Evolutionary conservation across 2,888 invertebrate species (phyloP).

Genomic region (Apotomis betuletana): DNA sequence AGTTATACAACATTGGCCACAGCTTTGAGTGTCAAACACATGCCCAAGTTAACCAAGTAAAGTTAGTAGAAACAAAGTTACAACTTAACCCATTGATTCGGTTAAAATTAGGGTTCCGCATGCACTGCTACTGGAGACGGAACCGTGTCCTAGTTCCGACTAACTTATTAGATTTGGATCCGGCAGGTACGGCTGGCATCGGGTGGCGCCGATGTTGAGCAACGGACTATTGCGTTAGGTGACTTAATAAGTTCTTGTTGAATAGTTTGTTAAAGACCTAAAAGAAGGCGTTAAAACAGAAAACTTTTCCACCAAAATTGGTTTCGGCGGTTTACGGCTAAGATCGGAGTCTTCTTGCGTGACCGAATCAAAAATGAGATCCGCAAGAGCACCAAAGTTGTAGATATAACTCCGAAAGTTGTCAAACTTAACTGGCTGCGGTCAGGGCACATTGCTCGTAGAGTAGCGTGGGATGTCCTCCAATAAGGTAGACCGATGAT

Average conservation of each 20-base stretch:
- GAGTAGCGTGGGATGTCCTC: too few species aligned
- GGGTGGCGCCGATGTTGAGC: not conserved
- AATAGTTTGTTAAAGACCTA: too few species aligned
- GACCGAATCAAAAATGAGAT: too few species aligned
- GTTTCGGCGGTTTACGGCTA: too few species aligned
- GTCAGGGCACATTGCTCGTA: too few species aligned
- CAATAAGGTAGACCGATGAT: too few species aligned
- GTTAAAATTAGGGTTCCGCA: constrained; percentile 23
- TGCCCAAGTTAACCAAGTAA: constrained; percentile 10
- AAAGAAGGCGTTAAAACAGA: too few species aligned
- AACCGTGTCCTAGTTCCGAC: constrained; percentile 19
- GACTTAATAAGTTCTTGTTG: not conserved
- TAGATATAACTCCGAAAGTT: too few species aligned
- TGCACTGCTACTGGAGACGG: constrained; percentile 7
- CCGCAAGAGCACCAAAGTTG: too few species aligned
- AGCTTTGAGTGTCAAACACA: not conserved
- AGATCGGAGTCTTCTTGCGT: too few species aligned
- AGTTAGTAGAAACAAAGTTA: constrained; percentile 7
- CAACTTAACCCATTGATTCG: constrained; percentile 13
- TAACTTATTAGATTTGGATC: constrained; percentile 28
- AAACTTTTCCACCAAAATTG: too few species aligned
- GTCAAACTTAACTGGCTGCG: too few species aligned
- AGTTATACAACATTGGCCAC: not conserved
- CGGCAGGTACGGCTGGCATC: constrained; percentile 10
- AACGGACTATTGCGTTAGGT: constrained; percentile 11